A percentile compares a stretch with the other conserved stretches of the same genome.
phyloP scores from a whole-genome alignment of 2,797 vertebrate genomes.

The Corythornis leucogaster region DNA sequence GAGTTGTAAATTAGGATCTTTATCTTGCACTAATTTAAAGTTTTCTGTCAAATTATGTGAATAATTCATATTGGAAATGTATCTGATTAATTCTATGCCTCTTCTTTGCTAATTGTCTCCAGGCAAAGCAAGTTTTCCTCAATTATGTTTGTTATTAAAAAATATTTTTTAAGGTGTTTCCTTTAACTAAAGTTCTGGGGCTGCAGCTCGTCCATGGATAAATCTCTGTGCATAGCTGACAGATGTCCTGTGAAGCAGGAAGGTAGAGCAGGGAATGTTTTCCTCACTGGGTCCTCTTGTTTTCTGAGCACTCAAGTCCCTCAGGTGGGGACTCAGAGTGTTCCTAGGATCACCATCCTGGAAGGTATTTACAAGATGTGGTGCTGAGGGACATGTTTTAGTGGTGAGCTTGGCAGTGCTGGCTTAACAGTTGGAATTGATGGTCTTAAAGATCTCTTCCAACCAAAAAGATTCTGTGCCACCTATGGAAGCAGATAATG shows the following conservation, averaged over 20 bases:
- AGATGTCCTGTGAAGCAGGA: neutral
- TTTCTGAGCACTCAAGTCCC: neutral
- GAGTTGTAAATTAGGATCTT: neutral
- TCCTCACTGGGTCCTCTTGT: neutral
- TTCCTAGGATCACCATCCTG: neutral
- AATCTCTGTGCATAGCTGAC: neutral
- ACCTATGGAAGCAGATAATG: neutral
- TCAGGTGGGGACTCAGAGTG: neutral
- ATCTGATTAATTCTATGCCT: neutral
- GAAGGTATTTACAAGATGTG: neutral
- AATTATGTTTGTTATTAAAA: neutral
- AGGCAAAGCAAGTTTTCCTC: neutral
- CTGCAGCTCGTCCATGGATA: neutral
- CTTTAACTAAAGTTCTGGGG: neutral
- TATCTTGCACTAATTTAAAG: neutral
- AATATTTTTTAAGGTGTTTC: neutral
- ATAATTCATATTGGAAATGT: neutral
- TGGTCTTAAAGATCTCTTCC: neutral
- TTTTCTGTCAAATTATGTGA: neutral
- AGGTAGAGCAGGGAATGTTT: neutral
- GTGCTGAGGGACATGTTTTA: neutral
- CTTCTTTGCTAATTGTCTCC: neutral
- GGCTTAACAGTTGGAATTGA: neutral
- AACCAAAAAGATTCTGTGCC: neutral
- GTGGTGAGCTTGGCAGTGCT: too few species aligned